A percentile compares a stretch with the other conserved stretches of the same genome.
Conservation (phyloP, 2,888 invertebrate genomes). For the Eilema sororculum region DNA sequence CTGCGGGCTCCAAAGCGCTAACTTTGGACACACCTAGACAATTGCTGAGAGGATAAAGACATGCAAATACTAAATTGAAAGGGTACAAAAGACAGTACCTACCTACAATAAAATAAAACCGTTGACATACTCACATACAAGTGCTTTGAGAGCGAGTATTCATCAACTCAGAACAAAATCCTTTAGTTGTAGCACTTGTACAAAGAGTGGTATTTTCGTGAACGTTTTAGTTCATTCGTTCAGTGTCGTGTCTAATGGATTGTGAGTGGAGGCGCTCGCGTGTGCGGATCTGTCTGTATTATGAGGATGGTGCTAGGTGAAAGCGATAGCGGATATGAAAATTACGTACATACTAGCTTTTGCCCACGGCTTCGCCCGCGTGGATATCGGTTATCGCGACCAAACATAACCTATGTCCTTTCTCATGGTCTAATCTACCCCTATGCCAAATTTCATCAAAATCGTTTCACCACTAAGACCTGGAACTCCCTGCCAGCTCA, state of each 20-base stretch:
- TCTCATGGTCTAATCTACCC: too few relatives aligned
- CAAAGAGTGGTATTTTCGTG: slow-evolving; percentile 59
- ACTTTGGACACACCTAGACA: too few relatives aligned
- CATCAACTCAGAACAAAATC: slow-evolving; percentile 35
- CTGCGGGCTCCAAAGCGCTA: too few relatives aligned
- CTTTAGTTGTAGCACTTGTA: slow-evolving; percentile 42
- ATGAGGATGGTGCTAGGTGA: slow-evolving; percentile 31
- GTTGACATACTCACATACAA: slow-evolving; percentile 11
- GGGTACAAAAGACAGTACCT: background rate
- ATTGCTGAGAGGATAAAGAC: too few relatives aligned
- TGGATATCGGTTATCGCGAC: too few relatives aligned
- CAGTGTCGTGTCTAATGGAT: slow-evolving; percentile 74
- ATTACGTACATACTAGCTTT: too few relatives aligned
- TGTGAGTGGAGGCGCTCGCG: slow-evolving; percentile 71
- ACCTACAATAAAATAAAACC: background rate
- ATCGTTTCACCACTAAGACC: too few relatives aligned
- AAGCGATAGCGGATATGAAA: slow-evolving; percentile 10
- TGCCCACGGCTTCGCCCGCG: too few relatives aligned
- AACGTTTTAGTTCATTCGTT: slow-evolving; percentile 68
- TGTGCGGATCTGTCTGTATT: slow-evolving; percentile 65
- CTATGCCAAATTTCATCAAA: too few relatives aligned
- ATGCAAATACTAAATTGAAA: background rate
- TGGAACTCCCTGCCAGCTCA: too few relatives aligned
- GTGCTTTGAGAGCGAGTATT: slow-evolving; percentile 9
- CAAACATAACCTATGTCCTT: too few relatives aligned